A percentile compares a stretch with the other conserved stretches of the same genome.
phyloP scores from a whole-genome alignment of 2,888 invertebrate species.

The Cyclophora albipunctata region DNA sequence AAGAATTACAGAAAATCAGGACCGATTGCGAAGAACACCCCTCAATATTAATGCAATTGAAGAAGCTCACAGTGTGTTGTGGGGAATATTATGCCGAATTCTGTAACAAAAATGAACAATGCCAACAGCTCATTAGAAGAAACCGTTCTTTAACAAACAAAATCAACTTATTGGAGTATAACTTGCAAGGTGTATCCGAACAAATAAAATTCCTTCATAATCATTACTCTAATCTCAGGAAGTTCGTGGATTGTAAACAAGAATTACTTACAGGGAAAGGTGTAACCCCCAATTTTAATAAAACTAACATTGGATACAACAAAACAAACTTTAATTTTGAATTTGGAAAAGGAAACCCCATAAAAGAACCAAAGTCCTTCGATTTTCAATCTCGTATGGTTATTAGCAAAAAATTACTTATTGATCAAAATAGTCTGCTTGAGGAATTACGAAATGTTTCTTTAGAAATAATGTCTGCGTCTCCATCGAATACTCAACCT shows the following conservation, averaged over 20 bases:
- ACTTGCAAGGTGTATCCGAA: conserved; percentile 26
- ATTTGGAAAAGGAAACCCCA: no score
- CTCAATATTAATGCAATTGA: conserved; percentile 31
- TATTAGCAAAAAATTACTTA: conserved; percentile 37
- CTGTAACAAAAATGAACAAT: conserved; percentile 32
- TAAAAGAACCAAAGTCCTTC: conserved; percentile 3
- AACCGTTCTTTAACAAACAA: conserved; percentile 42
- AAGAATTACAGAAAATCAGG: conserved; percentile 34
- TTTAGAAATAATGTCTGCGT: conserved; percentile 10
- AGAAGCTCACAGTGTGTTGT: conserved; percentile 38
- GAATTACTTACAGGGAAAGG: no score
- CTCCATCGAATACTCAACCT: not conserved
- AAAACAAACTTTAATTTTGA: no score
- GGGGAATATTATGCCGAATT: conserved; percentile 43
- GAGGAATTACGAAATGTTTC: conserved; percentile 35
- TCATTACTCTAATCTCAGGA: no score
- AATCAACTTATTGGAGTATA: conserved; percentile 36
- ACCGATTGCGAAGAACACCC: conserved; percentile 24
- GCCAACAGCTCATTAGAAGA: conserved; percentile 34
- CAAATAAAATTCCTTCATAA: conserved; percentile 27
- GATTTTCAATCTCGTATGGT: conserved; percentile 38
- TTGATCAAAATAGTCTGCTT: conserved; percentile 40
- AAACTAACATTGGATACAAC: no score
- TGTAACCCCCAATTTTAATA: no score
- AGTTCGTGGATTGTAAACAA: no score